A percentile compares a stretch with the other conserved stretches of the same genome.
phyloP scores from a whole-genome alignment of 2,888 invertebrate genomes.

The Trachelus stipa region DNA sequence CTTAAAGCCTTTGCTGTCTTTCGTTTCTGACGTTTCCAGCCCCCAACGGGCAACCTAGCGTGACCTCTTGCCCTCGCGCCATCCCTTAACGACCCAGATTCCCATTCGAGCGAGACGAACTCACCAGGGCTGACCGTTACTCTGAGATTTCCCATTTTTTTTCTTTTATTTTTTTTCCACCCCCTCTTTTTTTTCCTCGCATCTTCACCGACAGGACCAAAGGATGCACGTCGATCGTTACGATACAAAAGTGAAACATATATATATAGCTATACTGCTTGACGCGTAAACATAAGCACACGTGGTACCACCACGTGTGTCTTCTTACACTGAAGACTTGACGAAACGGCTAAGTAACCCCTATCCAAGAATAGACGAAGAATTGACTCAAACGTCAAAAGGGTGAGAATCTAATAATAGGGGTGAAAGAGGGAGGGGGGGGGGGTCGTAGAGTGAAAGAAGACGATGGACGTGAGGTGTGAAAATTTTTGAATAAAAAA shows the following conservation, averaged over 20 bases:
- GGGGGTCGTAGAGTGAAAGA: not conserved
- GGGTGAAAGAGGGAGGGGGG: not conserved
- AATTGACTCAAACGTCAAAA: not conserved
- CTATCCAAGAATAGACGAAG: not conserved
- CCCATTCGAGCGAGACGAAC: constrained; percentile 17
- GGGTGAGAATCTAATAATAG: not conserved
- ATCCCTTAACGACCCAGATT: constrained; percentile 22
- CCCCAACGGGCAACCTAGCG: not conserved
- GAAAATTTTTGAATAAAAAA: not conserved
- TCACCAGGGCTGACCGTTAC: constrained; percentile 10
- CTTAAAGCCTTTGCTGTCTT: not conserved
- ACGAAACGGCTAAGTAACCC: not conserved
- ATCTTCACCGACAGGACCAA: not conserved
- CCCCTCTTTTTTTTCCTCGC: constrained; percentile 8
- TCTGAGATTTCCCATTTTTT: not conserved
- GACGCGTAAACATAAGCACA: not conserved
- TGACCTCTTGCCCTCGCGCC: not conserved
- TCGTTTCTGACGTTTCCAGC: not conserved
- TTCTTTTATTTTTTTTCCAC: constrained; percentile 6
- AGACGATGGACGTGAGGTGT: not conserved
- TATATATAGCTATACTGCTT: too few species aligned
- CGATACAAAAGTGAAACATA: not conserved
- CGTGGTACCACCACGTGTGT: not conserved
- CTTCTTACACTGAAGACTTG: not conserved
- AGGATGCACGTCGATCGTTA: not conserved